Conservation (phyloP, 2,113 vertebrate genomes). For the Azemiops feae region DNA sequence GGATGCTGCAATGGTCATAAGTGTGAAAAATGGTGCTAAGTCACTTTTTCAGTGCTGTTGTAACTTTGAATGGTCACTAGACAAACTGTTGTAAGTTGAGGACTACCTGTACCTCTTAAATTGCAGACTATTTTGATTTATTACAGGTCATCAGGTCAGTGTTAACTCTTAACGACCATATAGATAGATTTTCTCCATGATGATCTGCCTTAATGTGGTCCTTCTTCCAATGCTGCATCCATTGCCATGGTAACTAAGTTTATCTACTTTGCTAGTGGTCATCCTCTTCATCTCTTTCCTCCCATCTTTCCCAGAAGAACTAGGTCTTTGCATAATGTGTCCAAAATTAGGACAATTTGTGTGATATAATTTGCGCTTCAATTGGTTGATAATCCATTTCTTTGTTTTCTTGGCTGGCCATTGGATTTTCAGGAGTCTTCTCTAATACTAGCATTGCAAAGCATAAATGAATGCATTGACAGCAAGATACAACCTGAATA, state of each 20-base stretch:
- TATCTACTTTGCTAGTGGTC: not conserved
- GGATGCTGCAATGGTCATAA: too few relatives aligned
- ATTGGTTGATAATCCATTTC: not conserved
- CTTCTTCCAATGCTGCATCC: not conserved
- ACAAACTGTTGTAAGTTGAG: too few relatives aligned
- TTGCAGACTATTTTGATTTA: not conserved
- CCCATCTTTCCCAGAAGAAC: not conserved
- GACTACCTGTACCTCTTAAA: not conserved
- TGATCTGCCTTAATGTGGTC: not conserved
- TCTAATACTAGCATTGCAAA: not conserved
- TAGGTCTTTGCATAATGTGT: not conserved
- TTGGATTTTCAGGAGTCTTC: not conserved
- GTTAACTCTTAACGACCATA: not conserved
- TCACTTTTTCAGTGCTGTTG: too few relatives aligned
- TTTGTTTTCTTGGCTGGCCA: not conserved
- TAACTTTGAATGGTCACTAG: too few relatives aligned
- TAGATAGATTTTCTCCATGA: not conserved
- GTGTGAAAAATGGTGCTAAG: too few relatives aligned
- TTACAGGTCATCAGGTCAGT: not conserved
- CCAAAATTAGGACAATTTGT: not conserved
- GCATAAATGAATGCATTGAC: not conserved
- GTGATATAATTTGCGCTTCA: not conserved
- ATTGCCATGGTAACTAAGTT: not conserved
- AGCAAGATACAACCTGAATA: not conserved
- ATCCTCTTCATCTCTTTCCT: not conserved